phyloP scores from a whole-genome alignment of 1,140 invertebrate genomes.

The Sitophilus oryzae region DNA sequence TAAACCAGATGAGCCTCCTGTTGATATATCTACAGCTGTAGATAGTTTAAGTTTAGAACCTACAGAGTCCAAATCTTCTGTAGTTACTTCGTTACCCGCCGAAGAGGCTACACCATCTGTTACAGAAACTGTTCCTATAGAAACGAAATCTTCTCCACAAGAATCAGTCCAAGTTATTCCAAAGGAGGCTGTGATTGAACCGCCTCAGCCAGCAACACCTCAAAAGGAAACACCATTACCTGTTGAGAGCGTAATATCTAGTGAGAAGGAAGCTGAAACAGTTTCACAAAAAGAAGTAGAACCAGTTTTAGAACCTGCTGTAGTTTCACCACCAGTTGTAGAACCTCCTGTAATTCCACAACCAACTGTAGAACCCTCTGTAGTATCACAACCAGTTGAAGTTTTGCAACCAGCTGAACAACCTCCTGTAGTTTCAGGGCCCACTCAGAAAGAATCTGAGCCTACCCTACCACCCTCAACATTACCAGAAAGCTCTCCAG shows the following conservation, averaged over 20 bases:
- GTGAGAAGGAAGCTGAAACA: too few species aligned
- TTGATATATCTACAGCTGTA: background rate
- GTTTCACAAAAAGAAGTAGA: background rate
- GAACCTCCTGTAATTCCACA: background rate
- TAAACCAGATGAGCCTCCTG: slow-evolving; percentile 3
- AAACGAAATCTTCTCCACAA: background rate
- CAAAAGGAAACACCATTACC: too few species aligned
- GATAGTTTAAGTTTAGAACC: slow-evolving; percentile 20
- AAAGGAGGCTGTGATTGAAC: too few species aligned
- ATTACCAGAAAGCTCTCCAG: too few species aligned
- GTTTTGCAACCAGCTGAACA: background rate
- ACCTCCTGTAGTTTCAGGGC: background rate
- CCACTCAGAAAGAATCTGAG: background rate
- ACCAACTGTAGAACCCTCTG: background rate
- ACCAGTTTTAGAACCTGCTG: background rate
- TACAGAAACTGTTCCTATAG: background rate
- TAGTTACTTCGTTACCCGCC: background rate
- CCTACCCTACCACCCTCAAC: too few species aligned
- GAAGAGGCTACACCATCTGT: background rate
- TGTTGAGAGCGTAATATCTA: too few species aligned
- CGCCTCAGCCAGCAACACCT: too few species aligned
- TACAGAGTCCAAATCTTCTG: background rate
- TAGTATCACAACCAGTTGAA: background rate
- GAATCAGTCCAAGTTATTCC: background rate
- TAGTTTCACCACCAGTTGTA: background rate